Base-by-base conservation (phyloP, 1,140 invertebrate genomes). In the Leucophenga varia region DNA sequence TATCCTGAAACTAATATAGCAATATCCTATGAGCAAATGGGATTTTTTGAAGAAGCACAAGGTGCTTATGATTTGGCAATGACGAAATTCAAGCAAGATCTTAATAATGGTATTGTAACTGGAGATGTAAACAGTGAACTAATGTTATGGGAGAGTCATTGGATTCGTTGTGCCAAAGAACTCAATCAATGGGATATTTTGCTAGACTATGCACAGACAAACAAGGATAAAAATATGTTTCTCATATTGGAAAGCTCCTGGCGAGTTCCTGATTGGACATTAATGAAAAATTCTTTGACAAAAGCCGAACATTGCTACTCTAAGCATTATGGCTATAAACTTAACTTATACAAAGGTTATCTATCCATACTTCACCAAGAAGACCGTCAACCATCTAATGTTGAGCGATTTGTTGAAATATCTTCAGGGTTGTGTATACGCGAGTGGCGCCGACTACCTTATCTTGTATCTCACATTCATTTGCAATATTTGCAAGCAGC, bases 111-210 rank as follows among this genome's bases (percentile, higher is more conserved):
- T 3, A 82, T 90, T 1, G 83, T 89, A 1, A 85, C 89, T 1
- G 82, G 86, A 21, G 83, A 85, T 48, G 82, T 90, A 30, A 86
- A 94, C 57, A 80, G 84, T 19, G 91, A 95, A 71, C 81, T 87
- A 25, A 77, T 86, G 20, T 72, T 97, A 0, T 95, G 93, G 92
- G 92, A 92, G 55, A 86, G 92, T 18, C 92, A 94, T 64, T 97
- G 93, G 93, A 88, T 95, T 16, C 87, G 91, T 34, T 97, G 95
- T 74, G 86, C 91, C 0, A 97, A 96, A 70, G 95, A 98, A 76
- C 74, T 98, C 3, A 97, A 97, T 77, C 93, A 97, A 60, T 98
- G 95, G 96, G 92, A 97, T 59, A 78, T 90, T 19, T 64, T 98
- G 3, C 74, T 93, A 12, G 94, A 97, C 32, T 92, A 94, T 67